Conservation (phyloP, 2,888 invertebrate species). For the Netelia fuscicornis region DNA sequence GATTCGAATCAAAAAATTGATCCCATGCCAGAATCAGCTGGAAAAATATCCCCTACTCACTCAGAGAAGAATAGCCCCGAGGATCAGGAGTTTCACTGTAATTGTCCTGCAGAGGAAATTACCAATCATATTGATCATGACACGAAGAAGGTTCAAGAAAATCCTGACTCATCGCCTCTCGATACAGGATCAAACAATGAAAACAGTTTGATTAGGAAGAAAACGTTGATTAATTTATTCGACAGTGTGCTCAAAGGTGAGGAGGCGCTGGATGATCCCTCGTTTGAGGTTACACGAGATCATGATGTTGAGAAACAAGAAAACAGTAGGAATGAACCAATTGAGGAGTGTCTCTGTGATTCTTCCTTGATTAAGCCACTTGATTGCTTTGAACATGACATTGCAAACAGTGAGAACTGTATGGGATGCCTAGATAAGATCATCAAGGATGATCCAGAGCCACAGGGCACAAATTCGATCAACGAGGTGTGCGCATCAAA, state of each 20-base stretch:
- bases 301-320: no score
- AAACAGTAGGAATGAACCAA: no score
- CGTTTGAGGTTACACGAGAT: no score
- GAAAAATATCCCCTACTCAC: neutral
- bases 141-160: neutral
- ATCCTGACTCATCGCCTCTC: neutral
- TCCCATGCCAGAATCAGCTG: neutral
- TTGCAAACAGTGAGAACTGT: neutral
- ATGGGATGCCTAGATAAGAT: neutral
- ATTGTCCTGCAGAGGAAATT: neutral
- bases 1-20: neutral
- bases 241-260: neutral
- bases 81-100: slow-evolving; percentile 19
- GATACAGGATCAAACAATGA: neutral
- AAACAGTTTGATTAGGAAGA: neutral
- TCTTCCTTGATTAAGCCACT: neutral
- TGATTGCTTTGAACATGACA: neutral
- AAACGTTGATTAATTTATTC: neutral
- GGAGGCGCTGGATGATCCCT: neutral
- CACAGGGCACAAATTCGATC: neutral
- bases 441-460: neutral
- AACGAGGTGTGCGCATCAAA: neutral
- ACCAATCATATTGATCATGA: neutral
- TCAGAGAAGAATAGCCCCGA: neutral
- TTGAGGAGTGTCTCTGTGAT: neutral